Conservation (phyloP, 2,113 vertebrate species). For the Desmodus rotundus region DNA sequence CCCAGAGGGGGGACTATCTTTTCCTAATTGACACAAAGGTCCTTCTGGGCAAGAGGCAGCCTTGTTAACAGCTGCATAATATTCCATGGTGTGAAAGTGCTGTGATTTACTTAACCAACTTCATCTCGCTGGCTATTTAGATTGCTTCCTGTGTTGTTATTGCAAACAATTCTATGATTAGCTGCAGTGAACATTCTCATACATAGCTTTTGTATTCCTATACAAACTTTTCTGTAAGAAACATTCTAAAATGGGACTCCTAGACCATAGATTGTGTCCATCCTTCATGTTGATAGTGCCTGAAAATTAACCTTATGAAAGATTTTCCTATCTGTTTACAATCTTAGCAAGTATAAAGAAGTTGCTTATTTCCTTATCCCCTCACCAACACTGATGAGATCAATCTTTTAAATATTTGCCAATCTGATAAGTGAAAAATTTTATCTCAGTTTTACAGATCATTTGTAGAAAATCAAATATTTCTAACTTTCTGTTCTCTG, state of each 20-base stretch:
- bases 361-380: constrained; percentile 34
- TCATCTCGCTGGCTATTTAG: not conserved
- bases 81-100: not conserved
- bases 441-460: constrained; percentile 69
- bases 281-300: not conserved
- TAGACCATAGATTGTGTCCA: not conserved
- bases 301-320: constrained; percentile 4
- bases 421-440: constrained; percentile 70
- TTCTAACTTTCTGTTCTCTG: constrained; percentile 49
- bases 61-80: not conserved
- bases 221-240: not conserved
- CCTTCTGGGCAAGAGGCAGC: not conserved
- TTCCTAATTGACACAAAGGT: not conserved
- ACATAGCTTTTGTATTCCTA: not conserved
- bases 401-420: constrained; percentile 71
- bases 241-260: not conserved
- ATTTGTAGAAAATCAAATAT: constrained; percentile 65
- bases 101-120: not conserved
- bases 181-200: not conserved
- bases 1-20: not conserved
- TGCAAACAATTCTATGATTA: not conserved
- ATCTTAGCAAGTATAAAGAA: not conserved
- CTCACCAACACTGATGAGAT: constrained; percentile 5
- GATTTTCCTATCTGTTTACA: not conserved
- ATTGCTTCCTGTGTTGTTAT: not conserved